Evolutionary conservation across 2,888 invertebrate species (phyloP).

Genomic region (Hirtodrosophila trivittata): DNA sequence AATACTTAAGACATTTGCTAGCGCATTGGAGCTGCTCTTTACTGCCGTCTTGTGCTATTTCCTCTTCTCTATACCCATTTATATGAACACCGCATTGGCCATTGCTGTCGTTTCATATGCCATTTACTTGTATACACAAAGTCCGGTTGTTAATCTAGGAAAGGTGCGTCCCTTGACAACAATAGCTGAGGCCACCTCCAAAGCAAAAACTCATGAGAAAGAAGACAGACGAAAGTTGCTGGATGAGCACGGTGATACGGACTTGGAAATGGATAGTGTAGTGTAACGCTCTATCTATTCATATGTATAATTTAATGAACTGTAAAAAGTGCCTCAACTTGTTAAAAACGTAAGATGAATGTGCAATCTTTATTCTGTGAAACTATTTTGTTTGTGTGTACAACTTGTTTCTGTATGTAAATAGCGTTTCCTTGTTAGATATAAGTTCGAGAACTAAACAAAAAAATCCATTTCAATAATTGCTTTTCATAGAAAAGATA

Average conservation of each 20-base stretch:
- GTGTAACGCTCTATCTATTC: conserved; percentile 74
- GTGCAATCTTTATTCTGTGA: conserved; percentile 35
- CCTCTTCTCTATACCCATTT: conserved; percentile 93
- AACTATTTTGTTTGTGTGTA: conserved; percentile 7
- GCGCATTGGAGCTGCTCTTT: conserved; percentile 94
- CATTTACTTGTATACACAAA: conserved; percentile 93
- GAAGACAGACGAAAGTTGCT: conserved; percentile 71
- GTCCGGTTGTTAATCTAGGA: conserved; percentile 90
- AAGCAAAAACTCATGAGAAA: conserved; percentile 31
- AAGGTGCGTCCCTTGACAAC: conserved; percentile 73
- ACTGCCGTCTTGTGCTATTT: conserved; percentile 95
- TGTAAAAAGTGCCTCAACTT: conserved; percentile 57
- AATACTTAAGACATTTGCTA: conserved; percentile 97
- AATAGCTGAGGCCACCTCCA: conserved; percentile 55
- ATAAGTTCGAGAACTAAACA: conserved; percentile 23
- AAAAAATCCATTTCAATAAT: conserved; percentile 1
- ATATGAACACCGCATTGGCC: conserved; percentile 91
- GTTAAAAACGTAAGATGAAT: conserved; percentile 32
- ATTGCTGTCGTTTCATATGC: conserved; percentile 93
- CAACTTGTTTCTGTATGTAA: conserved; percentile 25
- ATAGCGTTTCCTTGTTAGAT: conserved; percentile 47
- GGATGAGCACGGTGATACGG: conserved; percentile 74
- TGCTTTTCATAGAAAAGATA: conserved; percentile 8
- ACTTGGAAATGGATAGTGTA: conserved; percentile 80
- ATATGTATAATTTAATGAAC: conserved; percentile 10